Percentiles rank a stretch among this genome's conserved stretches.
These are phyloP conservation scores for Eclectus roratus DNA, from an alignment of 2,113 vertebrate genomes.

Conservation along the genomic window DNA sequence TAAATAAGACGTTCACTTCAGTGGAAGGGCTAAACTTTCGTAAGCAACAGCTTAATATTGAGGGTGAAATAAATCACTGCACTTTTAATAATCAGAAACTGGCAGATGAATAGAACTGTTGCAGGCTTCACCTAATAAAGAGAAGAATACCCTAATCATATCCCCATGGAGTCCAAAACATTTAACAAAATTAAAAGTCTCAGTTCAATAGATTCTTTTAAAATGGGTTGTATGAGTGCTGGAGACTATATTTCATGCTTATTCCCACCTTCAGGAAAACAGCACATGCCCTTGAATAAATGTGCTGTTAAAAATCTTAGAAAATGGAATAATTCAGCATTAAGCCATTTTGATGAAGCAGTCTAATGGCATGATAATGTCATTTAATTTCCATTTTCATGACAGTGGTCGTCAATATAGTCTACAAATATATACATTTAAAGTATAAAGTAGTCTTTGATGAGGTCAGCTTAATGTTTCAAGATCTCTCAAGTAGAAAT, in stretches of 20 bases:
- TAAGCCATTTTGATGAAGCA: not conserved
- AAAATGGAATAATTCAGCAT: not conserved
- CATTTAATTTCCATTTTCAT: not conserved
- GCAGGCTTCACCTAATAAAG: not conserved
- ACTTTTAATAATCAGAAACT: not conserved
- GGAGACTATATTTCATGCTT: not conserved
- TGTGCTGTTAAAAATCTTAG: not conserved
- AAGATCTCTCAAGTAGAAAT: not conserved
- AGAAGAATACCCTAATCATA: not conserved
- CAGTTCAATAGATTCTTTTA: not conserved
- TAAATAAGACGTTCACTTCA: not conserved
- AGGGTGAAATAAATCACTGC: not conserved
- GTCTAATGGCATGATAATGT: not conserved
- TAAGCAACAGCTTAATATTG: not conserved
- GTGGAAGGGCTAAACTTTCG: not conserved
- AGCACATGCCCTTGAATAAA: not conserved
- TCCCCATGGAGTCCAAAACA: not conserved
- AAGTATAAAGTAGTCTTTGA: not conserved
- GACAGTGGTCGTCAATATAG: not conserved
- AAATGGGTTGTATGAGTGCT: not conserved
- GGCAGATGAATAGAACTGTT: not conserved
- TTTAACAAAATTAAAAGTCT: not conserved
- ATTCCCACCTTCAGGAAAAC: not conserved
- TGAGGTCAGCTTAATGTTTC: not conserved
- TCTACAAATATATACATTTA: not conserved